Conservation (phyloP, 2,888 invertebrate species). For the Boloria selene region DNA sequence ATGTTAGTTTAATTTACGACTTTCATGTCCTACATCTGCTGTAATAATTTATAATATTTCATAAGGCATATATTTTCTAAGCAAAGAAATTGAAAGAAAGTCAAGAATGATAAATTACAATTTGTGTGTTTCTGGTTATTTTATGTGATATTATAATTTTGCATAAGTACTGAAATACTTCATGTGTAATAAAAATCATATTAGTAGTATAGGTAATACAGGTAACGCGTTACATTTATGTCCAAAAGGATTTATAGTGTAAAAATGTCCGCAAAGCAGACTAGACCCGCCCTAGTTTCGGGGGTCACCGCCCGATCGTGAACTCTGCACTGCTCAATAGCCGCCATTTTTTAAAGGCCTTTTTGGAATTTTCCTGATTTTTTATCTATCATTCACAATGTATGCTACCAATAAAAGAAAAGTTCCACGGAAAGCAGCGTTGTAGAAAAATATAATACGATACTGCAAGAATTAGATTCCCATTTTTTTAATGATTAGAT, state of each 20-base stretch:
- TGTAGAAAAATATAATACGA: too few species aligned
- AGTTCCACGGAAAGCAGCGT: too few species aligned
- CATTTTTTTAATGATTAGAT: too few species aligned
- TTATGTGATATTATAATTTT: too few species aligned
- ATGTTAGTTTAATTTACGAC: conserved; percentile 59
- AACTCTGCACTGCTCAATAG: conserved; percentile 61
- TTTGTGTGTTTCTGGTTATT: too few species aligned
- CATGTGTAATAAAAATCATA: neutral
- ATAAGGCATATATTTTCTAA: conserved; percentile 35
- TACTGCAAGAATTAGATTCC: too few species aligned
- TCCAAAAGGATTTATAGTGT: conserved; percentile 33
- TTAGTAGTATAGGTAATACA: neutral
- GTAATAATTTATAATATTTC: conserved; percentile 52
- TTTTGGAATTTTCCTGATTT: conserved; percentile 36
- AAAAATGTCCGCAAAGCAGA: conserved; percentile 51
- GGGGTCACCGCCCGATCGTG: conserved; percentile 77
- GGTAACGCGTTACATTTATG: conserved; percentile 20
- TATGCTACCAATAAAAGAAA: neutral
- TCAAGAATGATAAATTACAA: too few species aligned
- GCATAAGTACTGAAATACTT: too few species aligned
- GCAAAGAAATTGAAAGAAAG: neutral
- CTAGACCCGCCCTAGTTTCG: conserved; percentile 69
- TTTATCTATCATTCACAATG: neutral
- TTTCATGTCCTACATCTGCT: conserved; percentile 61
- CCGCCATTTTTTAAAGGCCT: conserved; percentile 40